Percentiles rank a stretch among this genome's conserved stretches.
phyloP scores from a whole-genome alignment of 2,797 vertebrate genomes.

The Merluccius polli region DNA sequence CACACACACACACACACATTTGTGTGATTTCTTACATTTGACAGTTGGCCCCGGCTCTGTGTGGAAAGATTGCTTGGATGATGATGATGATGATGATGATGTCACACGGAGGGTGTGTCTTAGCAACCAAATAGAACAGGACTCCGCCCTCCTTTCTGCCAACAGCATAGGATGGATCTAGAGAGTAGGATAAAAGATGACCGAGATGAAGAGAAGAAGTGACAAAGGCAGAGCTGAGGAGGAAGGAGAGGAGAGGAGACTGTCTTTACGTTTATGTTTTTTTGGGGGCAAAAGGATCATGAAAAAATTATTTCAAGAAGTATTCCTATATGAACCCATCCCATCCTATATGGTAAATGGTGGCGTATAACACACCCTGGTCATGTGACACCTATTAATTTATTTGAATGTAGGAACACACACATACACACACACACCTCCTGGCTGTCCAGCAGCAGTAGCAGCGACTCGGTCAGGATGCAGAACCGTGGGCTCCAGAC shows the following conservation, averaged over 20 bases:
- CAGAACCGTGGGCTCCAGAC: constrained; percentile 67
- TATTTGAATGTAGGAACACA: no score
- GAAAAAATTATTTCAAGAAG: not conserved
- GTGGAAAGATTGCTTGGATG: constrained; percentile 38
- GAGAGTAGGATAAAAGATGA: not conserved
- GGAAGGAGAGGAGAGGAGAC: constrained; percentile 10
- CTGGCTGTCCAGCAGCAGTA: constrained; percentile 51
- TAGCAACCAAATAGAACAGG: constrained; percentile 63
- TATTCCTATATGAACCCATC: not conserved
- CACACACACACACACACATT: not conserved
- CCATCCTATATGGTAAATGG: not conserved
- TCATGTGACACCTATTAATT: not conserved
- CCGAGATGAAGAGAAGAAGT: not conserved
- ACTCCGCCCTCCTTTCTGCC: constrained; percentile 55
- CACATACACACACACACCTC: constrained; percentile 6
- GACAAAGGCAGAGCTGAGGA: constrained; percentile 45
- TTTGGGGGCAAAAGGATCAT: no score
- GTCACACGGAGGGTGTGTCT: constrained; percentile 57
- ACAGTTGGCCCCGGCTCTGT: constrained; percentile 20
- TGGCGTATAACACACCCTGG: not conserved
- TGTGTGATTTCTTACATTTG: constrained; percentile 51
- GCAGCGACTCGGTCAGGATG: constrained; percentile 59
- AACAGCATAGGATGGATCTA: constrained; percentile 19
- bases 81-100: constrained; percentile 30
- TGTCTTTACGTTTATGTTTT: no score